phyloP scores from a whole-genome alignment of 2,888 invertebrate genomes.

The Mythimna ferrago region DNA sequence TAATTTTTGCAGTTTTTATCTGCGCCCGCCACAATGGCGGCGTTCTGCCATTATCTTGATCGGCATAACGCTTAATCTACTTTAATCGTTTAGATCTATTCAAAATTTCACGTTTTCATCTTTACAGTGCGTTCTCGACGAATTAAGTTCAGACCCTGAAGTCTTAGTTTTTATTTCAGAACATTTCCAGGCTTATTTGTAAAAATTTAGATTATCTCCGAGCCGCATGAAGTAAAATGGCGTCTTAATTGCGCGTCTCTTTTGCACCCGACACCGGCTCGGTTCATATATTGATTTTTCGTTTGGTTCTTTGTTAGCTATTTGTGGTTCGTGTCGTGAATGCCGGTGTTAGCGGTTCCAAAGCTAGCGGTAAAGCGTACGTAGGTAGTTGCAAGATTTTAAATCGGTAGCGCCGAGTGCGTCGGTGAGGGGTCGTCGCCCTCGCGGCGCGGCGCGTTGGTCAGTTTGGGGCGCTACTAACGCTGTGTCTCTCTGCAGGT shows the following conservation, averaged over 20 bases:
- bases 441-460: slow-evolving; percentile 73
- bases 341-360: slow-evolving; percentile 67
- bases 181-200: slow-evolving; percentile 79
- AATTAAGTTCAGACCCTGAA: slow-evolving; percentile 76
- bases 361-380: slow-evolving; percentile 67
- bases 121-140: slow-evolving; percentile 83
- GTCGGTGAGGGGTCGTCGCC: slow-evolving; percentile 69
- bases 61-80: slow-evolving; percentile 81
- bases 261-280: slow-evolving; percentile 84
- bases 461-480: slow-evolving; percentile 89
- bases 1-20: slow-evolving; percentile 76
- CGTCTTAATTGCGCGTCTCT: slow-evolving; percentile 88
- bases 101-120: slow-evolving; percentile 84
- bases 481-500: slow-evolving; percentile 91
- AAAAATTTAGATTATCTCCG: slow-evolving; percentile 78
- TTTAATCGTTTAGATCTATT: slow-evolving; percentile 84
- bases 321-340: slow-evolving; percentile 71
- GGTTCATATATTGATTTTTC: slow-evolving; percentile 76
- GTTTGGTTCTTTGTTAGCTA: slow-evolving; percentile 67
- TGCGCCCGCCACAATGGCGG: slow-evolving; percentile 86
- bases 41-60: slow-evolving; percentile 84
- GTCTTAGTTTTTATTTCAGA: slow-evolving; percentile 87
- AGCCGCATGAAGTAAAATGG: slow-evolving; percentile 90
- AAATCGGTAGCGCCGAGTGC: slow-evolving; percentile 85
- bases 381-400: slow-evolving; percentile 87